These are phyloP conservation scores for Siderastrea radians DNA, from an alignment of 92 coral and sea anemone species.

Conservation along the genomic window DNA sequence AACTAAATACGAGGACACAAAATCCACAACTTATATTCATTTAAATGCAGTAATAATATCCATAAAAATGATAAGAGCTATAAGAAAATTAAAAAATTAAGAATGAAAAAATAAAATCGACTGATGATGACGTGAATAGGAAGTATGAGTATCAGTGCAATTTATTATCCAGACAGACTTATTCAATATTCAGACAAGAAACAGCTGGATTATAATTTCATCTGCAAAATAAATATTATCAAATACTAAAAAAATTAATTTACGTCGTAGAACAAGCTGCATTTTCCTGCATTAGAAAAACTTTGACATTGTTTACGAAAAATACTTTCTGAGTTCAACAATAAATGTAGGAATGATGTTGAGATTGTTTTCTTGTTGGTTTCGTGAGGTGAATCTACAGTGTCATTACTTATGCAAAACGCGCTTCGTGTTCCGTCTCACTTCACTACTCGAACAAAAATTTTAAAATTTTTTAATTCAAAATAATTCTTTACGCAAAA, in stretches of 20 bases:
- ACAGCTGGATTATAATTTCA: neutral
- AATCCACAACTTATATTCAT: no score
- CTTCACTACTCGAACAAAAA: neutral
- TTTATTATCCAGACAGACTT: neutral
- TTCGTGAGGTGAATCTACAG: neutral
- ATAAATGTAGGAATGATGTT: neutral
- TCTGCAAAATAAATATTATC: neutral
- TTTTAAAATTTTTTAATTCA: neutral
- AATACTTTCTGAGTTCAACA: neutral
- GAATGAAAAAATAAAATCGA: neutral
- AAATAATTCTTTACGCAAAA: neutral
- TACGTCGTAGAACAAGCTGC: neutral
- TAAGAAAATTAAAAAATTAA: no score
- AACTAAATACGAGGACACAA: no score
- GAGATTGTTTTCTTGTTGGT: neutral
- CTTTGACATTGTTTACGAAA: neutral
- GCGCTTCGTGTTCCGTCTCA: conserved; percentile 3
- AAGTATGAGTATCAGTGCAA: neutral
- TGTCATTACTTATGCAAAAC: conserved; percentile 53
- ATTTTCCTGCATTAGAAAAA: neutral
- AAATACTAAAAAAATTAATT: neutral
- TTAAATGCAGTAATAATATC: no score
- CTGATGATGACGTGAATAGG: neutral
- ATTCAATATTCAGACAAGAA: neutral
- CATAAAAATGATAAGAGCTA: no score